Evolutionary conservation across 2,797 vertebrate species (phyloP).

Genomic region (Craterocephalus amniculus): DNA sequence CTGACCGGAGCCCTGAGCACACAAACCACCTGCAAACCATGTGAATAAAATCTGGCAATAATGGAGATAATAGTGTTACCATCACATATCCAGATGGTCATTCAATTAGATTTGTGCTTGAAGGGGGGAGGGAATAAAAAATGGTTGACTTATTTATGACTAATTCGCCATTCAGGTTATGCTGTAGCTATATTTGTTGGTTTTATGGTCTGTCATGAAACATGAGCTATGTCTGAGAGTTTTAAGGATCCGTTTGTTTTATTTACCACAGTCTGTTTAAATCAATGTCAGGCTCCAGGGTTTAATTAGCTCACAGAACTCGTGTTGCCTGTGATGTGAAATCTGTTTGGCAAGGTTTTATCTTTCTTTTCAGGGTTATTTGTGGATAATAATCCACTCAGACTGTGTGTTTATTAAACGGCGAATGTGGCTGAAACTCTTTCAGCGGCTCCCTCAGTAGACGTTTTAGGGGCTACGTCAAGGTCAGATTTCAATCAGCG

Average conservation of each 20-base stretch:
- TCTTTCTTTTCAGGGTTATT: slow-evolving; percentile 46
- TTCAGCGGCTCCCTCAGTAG: slow-evolving; percentile 22
- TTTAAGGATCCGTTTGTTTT: slow-evolving; percentile 18
- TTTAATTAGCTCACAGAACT: slow-evolving; percentile 36
- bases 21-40: neutral
- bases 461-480: slow-evolving; percentile 21
- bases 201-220: neutral
- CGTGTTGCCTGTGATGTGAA: slow-evolving; percentile 25
- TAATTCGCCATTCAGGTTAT: neutral
- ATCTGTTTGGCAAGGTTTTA: slow-evolving; percentile 33
- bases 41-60: neutral
- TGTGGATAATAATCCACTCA: slow-evolving; percentile 29
- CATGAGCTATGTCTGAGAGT: neutral
- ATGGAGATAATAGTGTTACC: neutral
- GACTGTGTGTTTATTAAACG: slow-evolving; percentile 32
- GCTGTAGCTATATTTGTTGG: neutral
- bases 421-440: slow-evolving; percentile 25
- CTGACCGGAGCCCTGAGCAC: neutral
- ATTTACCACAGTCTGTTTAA: slow-evolving; percentile 21
- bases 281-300: slow-evolving; percentile 30
- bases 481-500: slow-evolving; percentile 43
- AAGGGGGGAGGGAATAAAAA: neutral
- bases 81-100: slow-evolving; percentile 14
- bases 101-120: slow-evolving; percentile 8
- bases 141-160: neutral